These are phyloP conservation scores for Octopus sinensis DNA, from an alignment of 1,140 invertebrate species.

Conservation along the genomic window DNA sequence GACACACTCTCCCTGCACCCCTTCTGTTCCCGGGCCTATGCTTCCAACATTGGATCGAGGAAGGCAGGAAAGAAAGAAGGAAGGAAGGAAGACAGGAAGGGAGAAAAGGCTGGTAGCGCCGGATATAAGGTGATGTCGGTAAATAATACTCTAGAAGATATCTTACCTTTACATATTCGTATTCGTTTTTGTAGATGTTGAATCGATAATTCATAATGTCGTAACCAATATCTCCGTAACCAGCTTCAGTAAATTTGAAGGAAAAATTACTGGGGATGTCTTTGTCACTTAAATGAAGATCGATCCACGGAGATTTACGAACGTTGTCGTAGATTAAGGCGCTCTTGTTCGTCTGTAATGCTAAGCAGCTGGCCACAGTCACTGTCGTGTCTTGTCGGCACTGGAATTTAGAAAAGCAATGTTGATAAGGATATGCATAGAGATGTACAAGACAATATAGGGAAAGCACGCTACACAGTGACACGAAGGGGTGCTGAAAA, in stretches of 20 bases:
- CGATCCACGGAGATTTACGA: conserved; percentile 44
- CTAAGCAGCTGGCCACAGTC: conserved; percentile 41
- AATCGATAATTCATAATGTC: conserved; percentile 44
- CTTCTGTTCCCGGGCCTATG: no score
- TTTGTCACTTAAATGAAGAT: conserved; percentile 40
- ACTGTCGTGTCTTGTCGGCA: conserved; percentile 38
- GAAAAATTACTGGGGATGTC: conserved; percentile 33
- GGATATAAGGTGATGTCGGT: no score
- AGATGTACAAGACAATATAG: no score
- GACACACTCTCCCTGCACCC: no score
- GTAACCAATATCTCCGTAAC: conserved; percentile 49
- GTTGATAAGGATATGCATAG: no score
- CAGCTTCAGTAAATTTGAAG: conserved; percentile 49
- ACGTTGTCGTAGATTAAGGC: conserved; percentile 45
- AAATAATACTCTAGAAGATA: no score
- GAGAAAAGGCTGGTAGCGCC: no score
- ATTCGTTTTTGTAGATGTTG: conserved; percentile 27
- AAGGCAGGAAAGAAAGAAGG: no score
- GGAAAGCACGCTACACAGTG: no score
- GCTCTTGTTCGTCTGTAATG: conserved; percentile 30
- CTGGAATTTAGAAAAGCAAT: background rate
- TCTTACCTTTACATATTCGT: conserved; percentile 37
- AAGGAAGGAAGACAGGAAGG: no score
- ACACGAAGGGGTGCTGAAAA: no score
- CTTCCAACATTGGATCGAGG: no score